Conservation (phyloP, 1,140 invertebrate species). For the Palaemon carinicauda region DNA sequence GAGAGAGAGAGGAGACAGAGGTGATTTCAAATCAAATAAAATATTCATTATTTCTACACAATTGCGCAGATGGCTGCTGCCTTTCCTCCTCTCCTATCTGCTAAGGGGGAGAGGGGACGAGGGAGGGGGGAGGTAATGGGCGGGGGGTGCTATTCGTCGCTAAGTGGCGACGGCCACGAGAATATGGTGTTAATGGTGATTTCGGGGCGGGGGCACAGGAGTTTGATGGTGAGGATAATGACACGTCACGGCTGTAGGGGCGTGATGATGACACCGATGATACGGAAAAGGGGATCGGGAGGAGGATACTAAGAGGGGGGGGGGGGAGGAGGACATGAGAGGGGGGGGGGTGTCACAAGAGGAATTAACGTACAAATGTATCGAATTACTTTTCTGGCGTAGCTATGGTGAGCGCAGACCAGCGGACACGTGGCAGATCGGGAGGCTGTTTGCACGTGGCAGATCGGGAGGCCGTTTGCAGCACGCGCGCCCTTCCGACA, state of each 20-base stretch:
- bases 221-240: no score
- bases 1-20: no score
- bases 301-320: neutral
- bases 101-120: neutral
- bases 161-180: no score
- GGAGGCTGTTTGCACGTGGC: no score
- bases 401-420: neutral
- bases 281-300: neutral
- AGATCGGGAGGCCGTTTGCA: no score
- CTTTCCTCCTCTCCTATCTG: neutral
- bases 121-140: neutral
- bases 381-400: neutral
- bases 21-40: neutral
- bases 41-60: slow-evolving; percentile 6
- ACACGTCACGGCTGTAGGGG: neutral
- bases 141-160: neutral
- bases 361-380: neutral
- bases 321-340: neutral
- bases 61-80: neutral
- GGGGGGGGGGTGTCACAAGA: neutral
- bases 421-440: no score
- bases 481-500: no score
- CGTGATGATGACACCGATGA: neutral
- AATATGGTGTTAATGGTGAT: no score
- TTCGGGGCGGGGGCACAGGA: no score